Evolutionary conservation across 2,113 vertebrate genomes (phyloP).

Genomic region (Halcyon malimbica): DNA sequence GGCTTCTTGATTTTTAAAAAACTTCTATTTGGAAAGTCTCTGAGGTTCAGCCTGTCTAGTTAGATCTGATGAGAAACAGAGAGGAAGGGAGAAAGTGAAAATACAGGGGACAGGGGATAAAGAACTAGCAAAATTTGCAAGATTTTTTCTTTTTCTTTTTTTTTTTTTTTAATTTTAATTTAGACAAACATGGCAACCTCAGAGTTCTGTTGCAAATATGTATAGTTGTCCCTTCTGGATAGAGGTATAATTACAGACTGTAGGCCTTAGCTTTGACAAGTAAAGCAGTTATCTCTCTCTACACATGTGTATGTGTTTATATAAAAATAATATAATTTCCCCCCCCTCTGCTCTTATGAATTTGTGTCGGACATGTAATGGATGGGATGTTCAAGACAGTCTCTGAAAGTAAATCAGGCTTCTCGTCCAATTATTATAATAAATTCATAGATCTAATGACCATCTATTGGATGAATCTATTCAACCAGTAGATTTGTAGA

Average conservation of each 20-base stretch:
- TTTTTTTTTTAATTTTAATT: not conserved
- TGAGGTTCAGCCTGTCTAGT: no score
- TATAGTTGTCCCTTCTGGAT: not conserved
- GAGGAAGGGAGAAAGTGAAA: no score
- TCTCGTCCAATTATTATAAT: not conserved
- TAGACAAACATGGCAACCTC: not conserved
- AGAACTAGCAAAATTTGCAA: no score
- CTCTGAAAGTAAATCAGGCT: not conserved
- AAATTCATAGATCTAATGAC: not conserved
- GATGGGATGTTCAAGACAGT: not conserved
- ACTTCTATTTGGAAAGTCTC: not conserved
- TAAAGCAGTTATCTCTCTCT: not conserved
- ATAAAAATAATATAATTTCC: rapidly evolving
- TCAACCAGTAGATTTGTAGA: not conserved
- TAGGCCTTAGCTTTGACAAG: not conserved
- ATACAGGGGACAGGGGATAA: no score
- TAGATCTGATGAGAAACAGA: no score
- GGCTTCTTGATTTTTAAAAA: not conserved
- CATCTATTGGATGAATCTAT: no score
- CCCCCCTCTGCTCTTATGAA: not conserved
- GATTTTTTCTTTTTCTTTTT: not conserved
- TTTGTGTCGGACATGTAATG: not conserved
- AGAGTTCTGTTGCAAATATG: not conserved
- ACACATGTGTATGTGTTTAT: not conserved
- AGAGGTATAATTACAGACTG: not conserved